These are phyloP conservation scores for Meiosimyza decipiens DNA, from an alignment of 2,888 invertebrate genomes.

Conservation along the genomic window DNA sequence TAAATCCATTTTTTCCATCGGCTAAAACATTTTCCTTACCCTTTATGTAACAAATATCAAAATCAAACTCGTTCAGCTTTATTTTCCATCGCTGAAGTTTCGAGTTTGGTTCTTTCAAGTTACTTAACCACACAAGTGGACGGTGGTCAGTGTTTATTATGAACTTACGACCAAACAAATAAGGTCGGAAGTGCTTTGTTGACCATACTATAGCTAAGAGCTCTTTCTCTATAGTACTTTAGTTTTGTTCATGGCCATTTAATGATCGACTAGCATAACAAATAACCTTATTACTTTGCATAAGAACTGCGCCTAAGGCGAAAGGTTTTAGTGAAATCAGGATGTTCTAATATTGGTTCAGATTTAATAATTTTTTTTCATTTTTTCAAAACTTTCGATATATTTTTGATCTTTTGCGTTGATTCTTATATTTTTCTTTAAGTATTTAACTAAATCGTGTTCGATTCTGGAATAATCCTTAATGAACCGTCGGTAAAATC, in stretches of 20 bases:
- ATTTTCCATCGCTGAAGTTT: slow-evolving; percentile 13
- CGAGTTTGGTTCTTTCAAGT: neutral
- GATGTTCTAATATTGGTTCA: slow-evolving; percentile 26
- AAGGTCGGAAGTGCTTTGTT: too few relatives aligned
- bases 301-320: slow-evolving; percentile 11
- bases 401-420: slow-evolving; percentile 17
- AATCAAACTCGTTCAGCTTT: neutral
- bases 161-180: too few relatives aligned
- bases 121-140: slow-evolving; percentile 13
- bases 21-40: neutral
- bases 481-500: too few relatives aligned
- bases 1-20: neutral
- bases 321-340: slow-evolving; percentile 21
- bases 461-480: too few relatives aligned
- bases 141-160: too few relatives aligned
- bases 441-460: slow-evolving; percentile 10
- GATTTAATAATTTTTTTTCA: slow-evolving; percentile 18
- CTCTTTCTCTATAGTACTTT: neutral
- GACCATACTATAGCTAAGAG: too few relatives aligned
- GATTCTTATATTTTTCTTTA: slow-evolving; percentile 26
- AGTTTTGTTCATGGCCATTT: slow-evolving; percentile 21
- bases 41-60: slow-evolving; percentile 7
- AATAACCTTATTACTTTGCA: neutral
- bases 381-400: slow-evolving; percentile 17
- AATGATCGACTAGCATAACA: slow-evolving; percentile 24